phyloP scores from a whole-genome alignment of 2,888 invertebrate genomes.

The Malthinus seriepunctatus region DNA sequence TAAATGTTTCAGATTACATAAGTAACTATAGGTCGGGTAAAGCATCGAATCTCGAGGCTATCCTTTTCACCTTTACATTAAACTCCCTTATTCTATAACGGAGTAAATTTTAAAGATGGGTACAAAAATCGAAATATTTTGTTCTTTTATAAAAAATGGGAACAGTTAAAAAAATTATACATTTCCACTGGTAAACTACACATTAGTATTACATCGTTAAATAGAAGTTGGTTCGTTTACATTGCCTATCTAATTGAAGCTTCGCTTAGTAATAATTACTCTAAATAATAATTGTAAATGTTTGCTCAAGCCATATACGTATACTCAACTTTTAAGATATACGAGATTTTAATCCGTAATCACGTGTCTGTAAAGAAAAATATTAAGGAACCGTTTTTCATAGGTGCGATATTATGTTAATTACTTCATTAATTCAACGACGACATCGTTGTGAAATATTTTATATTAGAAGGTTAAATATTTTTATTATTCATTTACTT shows the following conservation, averaged over 20 bases:
- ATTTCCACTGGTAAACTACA: neutral
- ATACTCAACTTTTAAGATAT: slow-evolving; percentile 16
- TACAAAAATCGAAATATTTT: neutral
- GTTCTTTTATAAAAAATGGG: neutral
- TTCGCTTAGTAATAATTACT: slow-evolving; percentile 37
- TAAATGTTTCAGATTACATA: slow-evolving; percentile 32
- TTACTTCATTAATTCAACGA: slow-evolving; percentile 13
- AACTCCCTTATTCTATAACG: too few relatives aligned
- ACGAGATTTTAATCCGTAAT: slow-evolving; percentile 14
- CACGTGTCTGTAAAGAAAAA: slow-evolving; percentile 6
- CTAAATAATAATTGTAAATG: slow-evolving; percentile 38
- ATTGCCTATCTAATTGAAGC: slow-evolving; percentile 37
- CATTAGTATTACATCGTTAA: slow-evolving; percentile 23
- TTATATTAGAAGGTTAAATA: neutral
- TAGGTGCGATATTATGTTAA: slow-evolving; percentile 19
- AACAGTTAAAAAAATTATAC: too few relatives aligned
- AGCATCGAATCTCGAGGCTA: slow-evolving; percentile 12
- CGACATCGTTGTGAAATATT: slow-evolving; percentile 14
- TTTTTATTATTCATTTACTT: too few relatives aligned
- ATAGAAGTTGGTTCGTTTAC: slow-evolving; percentile 34
- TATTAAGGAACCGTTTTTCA: slow-evolving; percentile 10
- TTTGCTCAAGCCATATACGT: slow-evolving; percentile 31
- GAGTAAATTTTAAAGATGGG: neutral
- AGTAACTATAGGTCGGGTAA: slow-evolving; percentile 1
- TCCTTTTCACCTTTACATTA: neutral